These are phyloP conservation scores for Stictonetta naevosa DNA, from an alignment of 2,113 vertebrate species.

Conservation along the genomic window DNA sequence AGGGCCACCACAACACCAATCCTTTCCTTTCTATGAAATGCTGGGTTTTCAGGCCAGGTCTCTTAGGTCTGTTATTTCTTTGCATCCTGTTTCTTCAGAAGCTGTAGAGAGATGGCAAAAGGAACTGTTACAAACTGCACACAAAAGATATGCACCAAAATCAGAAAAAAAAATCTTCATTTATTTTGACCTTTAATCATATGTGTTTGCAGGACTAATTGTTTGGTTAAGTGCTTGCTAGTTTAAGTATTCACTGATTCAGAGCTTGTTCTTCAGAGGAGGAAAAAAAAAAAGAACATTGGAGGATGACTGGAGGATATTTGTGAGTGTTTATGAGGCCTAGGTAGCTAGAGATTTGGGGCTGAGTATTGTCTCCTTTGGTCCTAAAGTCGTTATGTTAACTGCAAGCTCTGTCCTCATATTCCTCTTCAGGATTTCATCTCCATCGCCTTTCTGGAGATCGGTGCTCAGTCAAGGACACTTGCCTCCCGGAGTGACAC, in stretches of 20 bases:
- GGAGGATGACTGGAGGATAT: neutral
- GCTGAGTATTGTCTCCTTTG: neutral
- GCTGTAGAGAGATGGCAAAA: neutral
- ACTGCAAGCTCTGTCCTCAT: neutral
- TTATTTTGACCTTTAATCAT: neutral
- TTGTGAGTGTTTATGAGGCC: neutral
- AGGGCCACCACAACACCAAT: neutral
- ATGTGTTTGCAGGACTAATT: neutral
- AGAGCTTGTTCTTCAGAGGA: neutral
- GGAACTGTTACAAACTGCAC: neutral
- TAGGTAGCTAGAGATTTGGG: neutral
- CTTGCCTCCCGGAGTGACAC: conserved; percentile 84
- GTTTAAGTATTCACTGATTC: neutral
- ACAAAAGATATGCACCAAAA: neutral
- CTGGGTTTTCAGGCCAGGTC: neutral
- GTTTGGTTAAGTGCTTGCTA: neutral
- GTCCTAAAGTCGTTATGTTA: neutral
- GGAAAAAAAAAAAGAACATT: neutral
- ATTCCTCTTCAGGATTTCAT: conserved; percentile 88
- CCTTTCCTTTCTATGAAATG: neutral
- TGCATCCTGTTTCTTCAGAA: neutral
- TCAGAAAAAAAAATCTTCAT: neutral
- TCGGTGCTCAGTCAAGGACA: conserved; percentile 83
- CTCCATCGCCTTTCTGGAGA: conserved; percentile 87
- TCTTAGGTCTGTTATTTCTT: neutral